Percentiles rank a stretch among this genome's conserved stretches.
Evolutionary conservation across 2,888 invertebrate species (phyloP).

Genomic region (Nemapogon koenigi): DNA sequence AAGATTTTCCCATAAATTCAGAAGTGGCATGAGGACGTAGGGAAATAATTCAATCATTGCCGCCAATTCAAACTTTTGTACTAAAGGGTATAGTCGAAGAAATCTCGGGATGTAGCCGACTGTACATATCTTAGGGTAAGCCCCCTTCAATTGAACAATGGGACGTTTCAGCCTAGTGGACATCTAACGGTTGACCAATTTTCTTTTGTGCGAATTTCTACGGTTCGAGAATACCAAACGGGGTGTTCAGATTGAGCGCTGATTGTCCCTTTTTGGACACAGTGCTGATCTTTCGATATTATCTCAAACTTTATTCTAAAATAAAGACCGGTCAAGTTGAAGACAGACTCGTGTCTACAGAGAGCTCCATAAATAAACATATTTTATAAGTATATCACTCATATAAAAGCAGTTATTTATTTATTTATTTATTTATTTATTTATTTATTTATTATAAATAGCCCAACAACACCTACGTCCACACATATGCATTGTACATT

Average conservation of each 20-base stretch:
- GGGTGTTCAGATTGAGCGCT: constrained; percentile 3
- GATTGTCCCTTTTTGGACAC: constrained; percentile 2
- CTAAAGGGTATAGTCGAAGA: constrained; percentile 21
- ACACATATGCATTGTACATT: too few species aligned
- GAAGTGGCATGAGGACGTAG: constrained; percentile 21
- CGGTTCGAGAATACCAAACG: constrained; percentile 53
- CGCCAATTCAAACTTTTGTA: constrained; percentile 32
- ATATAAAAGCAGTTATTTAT: too few species aligned
- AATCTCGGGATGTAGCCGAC: constrained; percentile 26
- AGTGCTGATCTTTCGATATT: constrained; percentile 1
- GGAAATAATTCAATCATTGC: constrained; percentile 32
- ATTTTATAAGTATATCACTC: too few species aligned
- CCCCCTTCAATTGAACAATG: constrained; percentile 53
- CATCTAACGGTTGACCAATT: constrained; percentile 61
- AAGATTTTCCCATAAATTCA: too few species aligned
- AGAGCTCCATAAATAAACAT: too few species aligned
- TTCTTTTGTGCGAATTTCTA: constrained; percentile 55
- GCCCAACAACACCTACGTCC: too few species aligned
- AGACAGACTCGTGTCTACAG: too few species aligned
- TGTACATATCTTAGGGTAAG: constrained; percentile 47
- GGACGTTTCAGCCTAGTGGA: constrained; percentile 48
- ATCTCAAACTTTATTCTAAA: too few species aligned
- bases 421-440: too few species aligned
- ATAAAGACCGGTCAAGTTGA: too few species aligned
- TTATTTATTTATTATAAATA: too few species aligned